Percentiles rank a stretch among this genome's conserved stretches.
Conservation (phyloP, 2,113 vertebrate species). For the Climacteris rufus region DNA sequence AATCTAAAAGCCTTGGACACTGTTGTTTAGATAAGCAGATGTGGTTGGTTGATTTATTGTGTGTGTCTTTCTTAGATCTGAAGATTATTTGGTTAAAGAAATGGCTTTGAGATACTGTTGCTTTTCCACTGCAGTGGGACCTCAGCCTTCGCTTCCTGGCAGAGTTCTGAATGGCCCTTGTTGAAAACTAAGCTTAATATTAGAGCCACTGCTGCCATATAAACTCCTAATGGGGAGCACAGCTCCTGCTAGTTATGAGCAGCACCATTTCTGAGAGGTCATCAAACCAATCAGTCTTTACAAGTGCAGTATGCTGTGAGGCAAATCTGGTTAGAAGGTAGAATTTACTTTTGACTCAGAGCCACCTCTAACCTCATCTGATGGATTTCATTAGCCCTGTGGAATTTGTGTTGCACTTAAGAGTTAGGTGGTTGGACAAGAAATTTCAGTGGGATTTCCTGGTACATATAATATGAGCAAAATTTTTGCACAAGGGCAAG, state of each 20-base stretch:
- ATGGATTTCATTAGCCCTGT: background rate
- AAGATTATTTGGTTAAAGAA: slow-evolving; percentile 25
- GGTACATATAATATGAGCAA: background rate
- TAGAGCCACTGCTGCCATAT: background rate
- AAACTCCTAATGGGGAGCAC: slow-evolving; percentile 16
- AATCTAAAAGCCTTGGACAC: background rate
- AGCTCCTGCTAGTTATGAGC: background rate
- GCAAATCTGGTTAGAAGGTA: background rate
- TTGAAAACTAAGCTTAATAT: background rate
- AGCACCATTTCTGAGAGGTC: background rate
- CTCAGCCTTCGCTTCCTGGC: background rate
- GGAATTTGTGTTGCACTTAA: background rate
- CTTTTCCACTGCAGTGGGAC: background rate
- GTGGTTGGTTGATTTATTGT: background rate
- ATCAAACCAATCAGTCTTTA: background rate
- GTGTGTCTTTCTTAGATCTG: background rate
- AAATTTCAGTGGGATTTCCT: background rate
- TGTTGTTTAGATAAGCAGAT: slow-evolving; percentile 15
- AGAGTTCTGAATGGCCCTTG: background rate
- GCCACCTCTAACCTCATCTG: background rate
- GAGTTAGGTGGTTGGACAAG: background rate
- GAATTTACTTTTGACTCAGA: background rate
- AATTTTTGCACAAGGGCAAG: background rate
- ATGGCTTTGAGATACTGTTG: background rate
- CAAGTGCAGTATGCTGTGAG: background rate